phyloP scores from a whole-genome alignment of 2,113 vertebrate species.

The Hyperopisus bebe region DNA sequence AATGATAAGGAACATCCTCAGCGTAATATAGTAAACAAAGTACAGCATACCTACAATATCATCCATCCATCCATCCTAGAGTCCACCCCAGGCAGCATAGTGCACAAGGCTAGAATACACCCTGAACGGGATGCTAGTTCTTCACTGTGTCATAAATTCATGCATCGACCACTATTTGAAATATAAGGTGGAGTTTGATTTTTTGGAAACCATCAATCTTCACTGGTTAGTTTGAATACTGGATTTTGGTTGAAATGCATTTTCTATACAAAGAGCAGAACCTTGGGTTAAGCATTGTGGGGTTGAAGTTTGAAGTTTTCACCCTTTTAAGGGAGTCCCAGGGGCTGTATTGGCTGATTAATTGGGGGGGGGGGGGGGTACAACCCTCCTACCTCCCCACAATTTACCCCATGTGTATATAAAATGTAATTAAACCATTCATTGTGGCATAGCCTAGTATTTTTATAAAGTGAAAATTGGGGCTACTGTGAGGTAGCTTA shows the following conservation, averaged over 20 bases:
- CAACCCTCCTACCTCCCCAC: too few species aligned
- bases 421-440: neutral
- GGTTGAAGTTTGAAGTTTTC: neutral
- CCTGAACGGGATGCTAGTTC: neutral
- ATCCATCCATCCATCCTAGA: neutral
- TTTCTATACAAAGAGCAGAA: neutral
- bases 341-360: neutral
- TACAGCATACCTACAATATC: neutral
- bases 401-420: neutral
- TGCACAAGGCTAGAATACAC: neutral
- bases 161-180: neutral
- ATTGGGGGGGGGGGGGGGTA: too few species aligned
- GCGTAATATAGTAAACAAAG: neutral
- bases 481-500: conserved; percentile 35
- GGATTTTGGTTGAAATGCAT: neutral
- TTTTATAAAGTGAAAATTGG: neutral
- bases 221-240: neutral
- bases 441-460: neutral
- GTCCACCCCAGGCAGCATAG: neutral
- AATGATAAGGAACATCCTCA: neutral
- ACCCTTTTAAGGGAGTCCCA: neutral
- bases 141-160: neutral
- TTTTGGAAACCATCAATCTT: neutral
- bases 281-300: neutral
- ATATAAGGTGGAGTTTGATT: neutral